Conservation (phyloP, 1,140 invertebrate species). For the Battus philenor region DNA sequence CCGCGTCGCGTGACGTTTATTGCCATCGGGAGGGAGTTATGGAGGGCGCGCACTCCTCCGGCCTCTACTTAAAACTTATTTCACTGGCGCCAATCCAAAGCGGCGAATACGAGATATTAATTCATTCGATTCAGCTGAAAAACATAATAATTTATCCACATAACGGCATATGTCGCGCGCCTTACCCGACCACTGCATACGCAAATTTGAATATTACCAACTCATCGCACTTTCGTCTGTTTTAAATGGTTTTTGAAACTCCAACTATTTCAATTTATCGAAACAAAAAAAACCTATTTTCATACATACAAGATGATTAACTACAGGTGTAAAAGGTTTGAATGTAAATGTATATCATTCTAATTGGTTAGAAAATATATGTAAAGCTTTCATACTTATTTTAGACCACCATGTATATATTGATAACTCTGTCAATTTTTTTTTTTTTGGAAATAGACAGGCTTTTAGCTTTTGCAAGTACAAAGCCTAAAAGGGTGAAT, state of each 20-base stretch:
- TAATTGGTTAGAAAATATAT: too few relatives aligned
- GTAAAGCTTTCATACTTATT: too few relatives aligned
- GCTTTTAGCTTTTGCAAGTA: too few relatives aligned
- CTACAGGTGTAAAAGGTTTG: too few relatives aligned
- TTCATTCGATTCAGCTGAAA: conserved; percentile 59
- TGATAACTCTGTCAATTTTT: too few relatives aligned
- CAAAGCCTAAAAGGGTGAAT: too few relatives aligned
- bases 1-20: conserved; percentile 58
- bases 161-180: conserved; percentile 46
- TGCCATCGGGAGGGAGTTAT: conserved; percentile 52
- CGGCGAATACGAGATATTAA: conserved; percentile 41
- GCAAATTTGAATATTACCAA: conserved; percentile 7
- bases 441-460: too few relatives aligned
- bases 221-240: conserved; percentile 1
- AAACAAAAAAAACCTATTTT: too few relatives aligned
- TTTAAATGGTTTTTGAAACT: conserved; percentile 9
- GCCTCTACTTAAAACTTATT: conserved; percentile 49
- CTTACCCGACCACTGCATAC: conserved; percentile 21
- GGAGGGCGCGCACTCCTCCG: conserved; percentile 31
- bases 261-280: too few relatives aligned
- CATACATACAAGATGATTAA: too few relatives aligned
- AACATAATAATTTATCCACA: conserved; percentile 55
- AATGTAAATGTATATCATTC: too few relatives aligned
- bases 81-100: conserved; percentile 63
- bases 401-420: too few relatives aligned